Percentiles rank a stretch among this genome's conserved stretches.
Evolutionary conservation across 2,797 vertebrate genomes (phyloP).

Genomic region (Aythya fuligula): DNA sequence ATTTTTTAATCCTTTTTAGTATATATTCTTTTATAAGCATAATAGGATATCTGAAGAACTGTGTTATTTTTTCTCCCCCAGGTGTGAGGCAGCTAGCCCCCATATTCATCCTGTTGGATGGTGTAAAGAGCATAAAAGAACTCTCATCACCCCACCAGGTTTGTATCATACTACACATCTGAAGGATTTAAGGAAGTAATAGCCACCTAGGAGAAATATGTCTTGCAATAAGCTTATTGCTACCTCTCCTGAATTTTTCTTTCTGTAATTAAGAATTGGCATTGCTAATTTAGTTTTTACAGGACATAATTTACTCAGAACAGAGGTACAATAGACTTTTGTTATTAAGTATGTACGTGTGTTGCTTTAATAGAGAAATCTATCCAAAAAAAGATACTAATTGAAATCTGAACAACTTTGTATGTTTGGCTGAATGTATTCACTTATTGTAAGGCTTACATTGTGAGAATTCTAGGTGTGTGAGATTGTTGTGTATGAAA

Average conservation of each 20-base stretch:
- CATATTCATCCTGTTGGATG: slow-evolving; percentile 89
- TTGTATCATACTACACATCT: slow-evolving; percentile 25
- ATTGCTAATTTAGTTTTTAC: neutral
- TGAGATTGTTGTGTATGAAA: neutral
- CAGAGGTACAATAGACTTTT: neutral
- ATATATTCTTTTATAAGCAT: neutral
- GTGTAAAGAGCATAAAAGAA: slow-evolving; percentile 86
- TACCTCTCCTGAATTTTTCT: neutral
- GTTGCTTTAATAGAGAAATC: neutral
- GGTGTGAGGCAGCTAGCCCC: slow-evolving; percentile 88
- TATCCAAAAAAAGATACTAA: neutral
- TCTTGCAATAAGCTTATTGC: neutral
- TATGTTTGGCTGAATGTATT: neutral
- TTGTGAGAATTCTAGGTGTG: neutral
- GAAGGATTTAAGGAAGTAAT: neutral
- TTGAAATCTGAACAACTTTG: neutral
- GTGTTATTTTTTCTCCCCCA: slow-evolving; percentile 37
- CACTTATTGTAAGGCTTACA: neutral
- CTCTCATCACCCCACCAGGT: slow-evolving; percentile 87
- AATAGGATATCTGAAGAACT: neutral
- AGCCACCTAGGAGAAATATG: neutral
- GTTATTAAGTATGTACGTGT: neutral
- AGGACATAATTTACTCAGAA: neutral
- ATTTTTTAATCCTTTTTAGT: neutral
- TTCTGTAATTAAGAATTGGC: neutral